These are phyloP conservation scores for Diglossa cyanea DNA, from an alignment of 2,797 vertebrate genomes.

Conservation along the genomic window DNA sequence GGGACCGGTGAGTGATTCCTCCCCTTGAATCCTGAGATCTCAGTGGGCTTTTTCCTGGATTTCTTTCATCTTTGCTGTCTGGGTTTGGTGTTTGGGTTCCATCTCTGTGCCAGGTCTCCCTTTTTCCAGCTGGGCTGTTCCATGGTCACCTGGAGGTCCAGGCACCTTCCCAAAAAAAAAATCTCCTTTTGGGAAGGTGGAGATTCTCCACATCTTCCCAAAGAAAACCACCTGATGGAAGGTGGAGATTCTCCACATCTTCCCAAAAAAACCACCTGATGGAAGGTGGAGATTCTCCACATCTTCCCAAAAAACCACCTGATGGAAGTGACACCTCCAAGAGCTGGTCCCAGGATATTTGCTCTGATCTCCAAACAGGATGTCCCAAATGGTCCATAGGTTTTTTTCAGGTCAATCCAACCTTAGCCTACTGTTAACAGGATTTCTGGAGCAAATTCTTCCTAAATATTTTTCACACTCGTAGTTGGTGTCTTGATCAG, in stretches of 20 bases:
- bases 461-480: too few relatives aligned
- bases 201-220: too few relatives aligned
- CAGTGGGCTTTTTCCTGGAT: accelerated
- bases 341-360: background rate
- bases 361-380: background rate
- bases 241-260: too few relatives aligned
- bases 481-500: background rate
- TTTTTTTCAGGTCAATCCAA: background rate
- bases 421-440: accelerated
- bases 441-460: background rate
- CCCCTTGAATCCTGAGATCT: background rate
- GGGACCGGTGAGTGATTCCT: background rate
- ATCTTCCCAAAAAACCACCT: too few relatives aligned
- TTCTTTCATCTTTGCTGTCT: background rate
- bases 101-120: background rate
- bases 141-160: background rate
- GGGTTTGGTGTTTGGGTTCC: background rate
- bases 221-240: too few relatives aligned
- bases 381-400: accelerated
- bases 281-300: too few relatives aligned
- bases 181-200: too few relatives aligned
- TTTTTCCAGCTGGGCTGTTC: background rate
- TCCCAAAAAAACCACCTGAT: too few relatives aligned
- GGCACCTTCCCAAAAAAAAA: too few relatives aligned
- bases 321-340: background rate